phyloP scores from a whole-genome alignment of 2,888 invertebrate genomes.

The Ormyrus rosae region DNA sequence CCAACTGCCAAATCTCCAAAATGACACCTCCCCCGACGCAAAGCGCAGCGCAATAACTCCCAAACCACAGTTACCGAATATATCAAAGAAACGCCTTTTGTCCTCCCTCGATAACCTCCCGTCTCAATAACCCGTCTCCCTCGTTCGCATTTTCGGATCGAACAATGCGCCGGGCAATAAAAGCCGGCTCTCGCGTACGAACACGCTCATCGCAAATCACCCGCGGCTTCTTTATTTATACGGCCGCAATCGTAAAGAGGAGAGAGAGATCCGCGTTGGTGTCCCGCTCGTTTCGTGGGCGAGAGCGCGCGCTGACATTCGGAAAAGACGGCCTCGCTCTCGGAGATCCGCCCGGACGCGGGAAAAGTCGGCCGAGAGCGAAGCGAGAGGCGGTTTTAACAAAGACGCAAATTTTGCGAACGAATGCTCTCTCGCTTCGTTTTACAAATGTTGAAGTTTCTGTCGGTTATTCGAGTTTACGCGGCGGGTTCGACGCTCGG shows the following conservation, averaged over 20 bases:
- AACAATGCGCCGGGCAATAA: too few species aligned
- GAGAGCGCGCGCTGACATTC: neutral
- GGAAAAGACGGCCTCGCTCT: neutral
- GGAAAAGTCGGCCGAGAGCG: neutral
- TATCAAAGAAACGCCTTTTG: neutral
- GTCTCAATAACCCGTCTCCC: neutral
- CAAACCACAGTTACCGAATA: slow-evolving; percentile 16
- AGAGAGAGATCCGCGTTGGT: neutral
- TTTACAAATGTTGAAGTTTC: neutral
- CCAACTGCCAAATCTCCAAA: slow-evolving; percentile 19
- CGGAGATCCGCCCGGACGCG: neutral
- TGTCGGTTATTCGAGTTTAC: too few species aligned
- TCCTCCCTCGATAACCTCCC: neutral
- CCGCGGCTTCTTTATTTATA: slow-evolving; percentile 24
- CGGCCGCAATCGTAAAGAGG: slow-evolving; percentile 24
- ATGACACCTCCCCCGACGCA: neutral
- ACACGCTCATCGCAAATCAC: slow-evolving; percentile 36
- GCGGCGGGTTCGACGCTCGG: too few species aligned
- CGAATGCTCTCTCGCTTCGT: neutral
- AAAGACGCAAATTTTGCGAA: neutral
- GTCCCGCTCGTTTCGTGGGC: slow-evolving; percentile 1
- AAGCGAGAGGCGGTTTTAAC: neutral
- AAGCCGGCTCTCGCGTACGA: neutral
- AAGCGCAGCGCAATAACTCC: slow-evolving; percentile 10
- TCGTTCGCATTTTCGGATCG: neutral